Percentiles rank a stretch among this genome's conserved stretches.
phyloP scores from a whole-genome alignment of 2,888 invertebrate species.

The Dasysyrphus tricinctus region DNA sequence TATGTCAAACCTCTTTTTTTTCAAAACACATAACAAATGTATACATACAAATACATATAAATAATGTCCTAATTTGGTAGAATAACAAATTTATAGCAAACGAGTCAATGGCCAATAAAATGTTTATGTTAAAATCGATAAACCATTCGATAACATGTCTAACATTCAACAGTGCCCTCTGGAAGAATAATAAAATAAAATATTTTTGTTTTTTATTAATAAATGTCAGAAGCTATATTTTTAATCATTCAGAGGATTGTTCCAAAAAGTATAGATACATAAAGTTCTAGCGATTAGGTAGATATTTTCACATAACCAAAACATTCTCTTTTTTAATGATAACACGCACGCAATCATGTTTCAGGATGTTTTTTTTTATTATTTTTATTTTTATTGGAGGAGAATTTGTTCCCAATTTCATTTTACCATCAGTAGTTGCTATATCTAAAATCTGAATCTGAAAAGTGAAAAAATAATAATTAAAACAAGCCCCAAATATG shows the following conservation, averaged over 20 bases:
- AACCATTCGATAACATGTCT: conserved; percentile 4
- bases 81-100: not conserved
- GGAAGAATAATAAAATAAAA: not conserved
- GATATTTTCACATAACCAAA: not conserved
- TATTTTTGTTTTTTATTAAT: not conserved
- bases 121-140: conserved; percentile 8
- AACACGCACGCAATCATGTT: conserved; percentile 21
- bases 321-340: conserved; percentile 4
- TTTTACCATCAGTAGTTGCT: not conserved
- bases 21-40: not conserved
- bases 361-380: conserved; percentile 5
- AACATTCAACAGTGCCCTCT: conserved; percentile 23
- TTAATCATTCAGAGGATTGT: not conserved
- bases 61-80: conserved; percentile 5
- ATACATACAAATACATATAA: too few species aligned
- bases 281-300: conserved; percentile 9
- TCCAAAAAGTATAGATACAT: not conserved
- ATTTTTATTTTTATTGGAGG: conserved; percentile 17
- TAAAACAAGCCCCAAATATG: conserved; percentile 50
- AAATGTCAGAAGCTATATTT: conserved; percentile 5
- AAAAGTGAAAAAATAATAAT: conserved; percentile 44
- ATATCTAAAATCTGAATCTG: conserved; percentile 19
- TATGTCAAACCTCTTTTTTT: conserved; percentile 15
- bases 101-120: conserved; percentile 32
- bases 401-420: conserved; percentile 16